Evolutionary conservation across 2,888 invertebrate species (phyloP), one percentile per base, ranked within the genome.

Genomic region (Agriopis aurantiaria): DNA sequence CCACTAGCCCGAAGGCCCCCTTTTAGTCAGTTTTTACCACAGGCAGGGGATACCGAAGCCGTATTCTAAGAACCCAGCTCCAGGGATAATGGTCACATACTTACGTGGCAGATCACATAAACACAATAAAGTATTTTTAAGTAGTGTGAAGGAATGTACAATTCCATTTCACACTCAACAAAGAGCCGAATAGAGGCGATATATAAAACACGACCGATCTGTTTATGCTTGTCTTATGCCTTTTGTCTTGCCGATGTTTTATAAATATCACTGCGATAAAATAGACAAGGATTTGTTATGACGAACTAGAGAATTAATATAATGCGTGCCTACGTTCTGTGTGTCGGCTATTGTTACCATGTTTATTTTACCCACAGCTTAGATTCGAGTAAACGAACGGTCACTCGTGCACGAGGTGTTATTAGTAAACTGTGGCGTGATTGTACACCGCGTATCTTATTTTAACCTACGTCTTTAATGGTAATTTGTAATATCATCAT

Each of bases 161-260:
- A 17, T 43, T 17, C 9, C 1, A 45, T 52, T 60, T 57, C 45
- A 57, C 57, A 45, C 17, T 45, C 45, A 41, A 56, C 56, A 41
- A 10, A 0, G 9, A 9, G 3, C 12, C 48, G 7, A 45, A 46
- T 51, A 52, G 6, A 17, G 41, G 6, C 23, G 6, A 17, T 33
- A 53, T 11, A 64, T 56, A 53, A 69, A 68, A 65, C 58, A 68
- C 63, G 56, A 51, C 64, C 70, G 51, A 68, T 69, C 65, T 65
- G 56, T 59, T 52, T 57, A 65, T 65, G 66, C 66, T 59, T 69
- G 66, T 68, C 74, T 53, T 40, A 56, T 63, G 48, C 62, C 69
- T 52, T 62, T 68, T 69, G 74, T 71, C 40, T 45, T 57, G 69
- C 41, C 58, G 57, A 14, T 73, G 72, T 72, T 73, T 69, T 64